These are phyloP conservation scores for Unio pictorum DNA, from an alignment of 2,888 invertebrate genomes.

Conservation along the genomic window DNA sequence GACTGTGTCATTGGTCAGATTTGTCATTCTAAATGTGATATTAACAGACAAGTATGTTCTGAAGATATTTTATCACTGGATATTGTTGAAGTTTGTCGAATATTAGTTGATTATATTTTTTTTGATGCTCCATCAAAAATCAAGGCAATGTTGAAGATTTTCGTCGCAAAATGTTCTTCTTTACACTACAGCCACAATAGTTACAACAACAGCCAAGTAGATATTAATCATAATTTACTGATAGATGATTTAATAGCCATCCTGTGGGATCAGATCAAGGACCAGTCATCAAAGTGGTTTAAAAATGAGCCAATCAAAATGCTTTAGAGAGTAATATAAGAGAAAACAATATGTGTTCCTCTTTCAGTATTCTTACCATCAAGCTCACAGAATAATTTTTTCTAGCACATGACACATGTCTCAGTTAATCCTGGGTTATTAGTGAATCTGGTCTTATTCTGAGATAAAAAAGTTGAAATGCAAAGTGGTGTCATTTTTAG, in stretches of 20 bases:
- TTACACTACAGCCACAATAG: slow-evolving; percentile 6
- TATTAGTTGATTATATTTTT: slow-evolving; percentile 56
- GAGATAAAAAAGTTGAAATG: too few relatives aligned
- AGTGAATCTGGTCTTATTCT: too few relatives aligned
- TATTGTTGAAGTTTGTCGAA: slow-evolving; percentile 53
- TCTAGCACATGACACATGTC: too few relatives aligned
- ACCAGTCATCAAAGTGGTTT: slow-evolving; percentile 41
- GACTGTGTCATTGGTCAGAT: slow-evolving; percentile 53
- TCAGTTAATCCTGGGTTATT: too few relatives aligned
- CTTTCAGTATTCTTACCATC: too few relatives aligned
- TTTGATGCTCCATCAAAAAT: slow-evolving; percentile 51
- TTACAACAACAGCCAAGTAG: slow-evolving; percentile 1
- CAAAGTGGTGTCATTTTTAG: too few relatives aligned
- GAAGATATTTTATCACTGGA: slow-evolving; percentile 40
- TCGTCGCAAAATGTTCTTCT: slow-evolving; percentile 46
- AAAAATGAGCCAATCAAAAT: neutral
- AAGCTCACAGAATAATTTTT: too few relatives aligned
- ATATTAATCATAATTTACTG: slow-evolving; percentile 54
- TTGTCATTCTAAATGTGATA: slow-evolving; percentile 55
- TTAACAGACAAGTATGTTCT: slow-evolving; percentile 36
- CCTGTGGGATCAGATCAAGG: slow-evolving; percentile 59
- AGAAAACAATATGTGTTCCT: too few relatives aligned
- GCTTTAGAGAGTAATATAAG: too few relatives aligned
- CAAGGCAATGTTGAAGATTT: slow-evolving; percentile 33
- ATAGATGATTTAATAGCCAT: slow-evolving; percentile 52